These are phyloP conservation scores for Orcinus orca DNA, from an alignment of 2,113 vertebrate genomes.

Conservation along the genomic window DNA sequence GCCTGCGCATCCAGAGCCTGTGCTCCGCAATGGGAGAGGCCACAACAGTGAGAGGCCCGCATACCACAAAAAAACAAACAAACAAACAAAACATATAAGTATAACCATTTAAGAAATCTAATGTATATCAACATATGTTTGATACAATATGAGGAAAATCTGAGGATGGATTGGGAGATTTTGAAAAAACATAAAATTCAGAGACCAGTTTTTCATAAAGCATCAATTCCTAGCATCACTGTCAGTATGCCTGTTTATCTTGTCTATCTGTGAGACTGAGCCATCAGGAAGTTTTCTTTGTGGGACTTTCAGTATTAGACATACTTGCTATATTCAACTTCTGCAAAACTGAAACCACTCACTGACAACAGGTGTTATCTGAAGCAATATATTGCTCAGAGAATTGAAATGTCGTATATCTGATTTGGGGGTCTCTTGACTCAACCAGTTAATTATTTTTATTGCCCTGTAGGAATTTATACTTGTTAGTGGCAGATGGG, in stretches of 20 bases:
- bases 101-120: neutral
- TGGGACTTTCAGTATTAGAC: neutral
- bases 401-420: slow-evolving; percentile 41
- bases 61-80: no score
- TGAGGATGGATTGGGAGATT: neutral
- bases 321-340: neutral
- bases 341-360: slow-evolving; percentile 26
- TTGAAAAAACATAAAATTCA: neutral
- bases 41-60: no score
- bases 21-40: no score
- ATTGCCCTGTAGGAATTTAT: slow-evolving; percentile 29
- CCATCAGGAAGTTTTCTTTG: neutral
- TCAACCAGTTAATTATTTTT: slow-evolving; percentile 48
- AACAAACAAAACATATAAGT: neutral
- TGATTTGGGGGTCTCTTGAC: slow-evolving; percentile 35
- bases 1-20: no score
- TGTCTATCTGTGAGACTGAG: neutral
- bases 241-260: neutral
- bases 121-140: neutral
- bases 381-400: slow-evolving; percentile 17
- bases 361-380: slow-evolving; percentile 1
- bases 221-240: neutral
- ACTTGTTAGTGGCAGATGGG: neutral
- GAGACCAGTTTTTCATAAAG: neutral
- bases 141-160: neutral